Percentiles rank a stretch among this genome's conserved stretches.
Conservation (phyloP, 1,140 invertebrate genomes). For the Cylas formicarius region DNA sequence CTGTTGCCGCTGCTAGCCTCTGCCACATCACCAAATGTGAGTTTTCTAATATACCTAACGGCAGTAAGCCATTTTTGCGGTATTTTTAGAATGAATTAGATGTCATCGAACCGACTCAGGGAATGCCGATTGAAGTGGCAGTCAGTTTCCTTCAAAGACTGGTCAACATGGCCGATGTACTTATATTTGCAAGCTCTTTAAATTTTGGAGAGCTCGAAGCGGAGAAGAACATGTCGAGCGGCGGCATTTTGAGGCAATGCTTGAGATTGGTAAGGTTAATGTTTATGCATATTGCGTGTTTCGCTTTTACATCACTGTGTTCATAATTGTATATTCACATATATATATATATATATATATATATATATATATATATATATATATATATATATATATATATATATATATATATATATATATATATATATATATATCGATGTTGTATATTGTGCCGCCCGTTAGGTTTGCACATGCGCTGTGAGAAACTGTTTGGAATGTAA, state of each 20-base stretch:
- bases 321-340: too few relatives aligned
- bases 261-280: conserved; percentile 81
- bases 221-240: conserved; percentile 99
- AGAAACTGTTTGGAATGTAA: conserved; percentile 97
- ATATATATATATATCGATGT: conserved; percentile 10
- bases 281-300: conserved; percentile 11
- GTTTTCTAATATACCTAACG: conserved; percentile 33
- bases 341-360: too few relatives aligned
- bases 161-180: conserved; percentile 96
- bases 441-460: conserved; percentile 46
- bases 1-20: conserved; percentile 92
- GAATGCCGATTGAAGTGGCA: conserved; percentile 95
- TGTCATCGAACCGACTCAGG: conserved; percentile 96
- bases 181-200: conserved; percentile 94
- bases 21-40: conserved; percentile 96
- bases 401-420: too few relatives aligned
- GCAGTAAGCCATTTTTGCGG: not conserved
- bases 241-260: conserved; percentile 95
- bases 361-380: too few relatives aligned
- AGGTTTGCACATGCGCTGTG: conserved; percentile 96
- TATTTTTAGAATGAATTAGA: conserved; percentile 86
- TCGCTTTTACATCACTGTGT: too few relatives aligned
- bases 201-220: conserved; percentile 97
- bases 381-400: too few relatives aligned
- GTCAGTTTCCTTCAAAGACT: conserved; percentile 94